Base-by-base conservation (phyloP, 2,797 vertebrate species). In the Lutjanus argentimaculatus region DNA sequence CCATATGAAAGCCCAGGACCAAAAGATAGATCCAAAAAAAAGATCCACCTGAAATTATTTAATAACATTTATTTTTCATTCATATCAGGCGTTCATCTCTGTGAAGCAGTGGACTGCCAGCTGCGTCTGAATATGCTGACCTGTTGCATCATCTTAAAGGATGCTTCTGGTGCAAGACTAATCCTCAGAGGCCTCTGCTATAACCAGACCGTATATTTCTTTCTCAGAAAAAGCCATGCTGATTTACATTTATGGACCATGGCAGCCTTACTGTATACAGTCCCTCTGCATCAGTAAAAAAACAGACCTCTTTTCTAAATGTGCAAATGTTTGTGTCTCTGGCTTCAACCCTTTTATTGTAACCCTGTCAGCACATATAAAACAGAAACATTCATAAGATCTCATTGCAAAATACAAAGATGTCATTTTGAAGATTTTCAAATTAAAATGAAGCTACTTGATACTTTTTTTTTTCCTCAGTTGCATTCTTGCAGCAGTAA, bases 231-330 rank as follows among this genome's bases (percentile, higher is more conserved):
- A 92, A 89, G 81, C 71, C 77, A 56, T 66, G 84, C 84, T 92
- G 92, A 94, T 94, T 94, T 93, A 93, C 82, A 77, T 94, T 94
- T 92, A 95, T 92, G 87, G 92, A 88, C 80, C 88, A 83, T 91
- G 85, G 88, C 90, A 89, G 88, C 82, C 78, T 58, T 82, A 90
- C 80, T 77, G 83, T 78, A 90, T 87, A 92, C 84, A 86, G 85
- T 89, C 92, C 92, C 93, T 83, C 71, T 76, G 91, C 90, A 91
- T 92, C 91, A 88, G 85, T 94, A 92, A 93, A 94, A 89, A 79
- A 85, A 81, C 65, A 83, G 83, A 83, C 75, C 67, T 88, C 83
- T 86, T 40, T 85, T 86, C 72, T 78, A 85, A 79, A 89, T 80
- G 82, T 86, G 64, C 64, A 79, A 84, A 75, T 79, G 72, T 82